These are phyloP conservation scores for Ectemnius lituratus DNA, from an alignment of 2,888 invertebrate genomes.

Conservation along the genomic window DNA sequence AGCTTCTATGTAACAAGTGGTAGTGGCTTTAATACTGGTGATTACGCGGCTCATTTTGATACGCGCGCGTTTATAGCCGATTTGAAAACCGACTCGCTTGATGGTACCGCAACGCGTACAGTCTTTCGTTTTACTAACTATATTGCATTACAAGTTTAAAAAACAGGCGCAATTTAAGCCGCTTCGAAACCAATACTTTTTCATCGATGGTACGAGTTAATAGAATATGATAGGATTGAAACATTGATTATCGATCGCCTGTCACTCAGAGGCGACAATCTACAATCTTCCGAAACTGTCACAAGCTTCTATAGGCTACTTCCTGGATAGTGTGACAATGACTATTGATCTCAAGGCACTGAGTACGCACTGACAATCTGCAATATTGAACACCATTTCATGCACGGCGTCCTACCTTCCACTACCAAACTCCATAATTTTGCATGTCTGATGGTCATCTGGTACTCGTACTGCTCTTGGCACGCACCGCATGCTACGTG, in stretches of 20 bases:
- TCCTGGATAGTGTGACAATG: background rate
- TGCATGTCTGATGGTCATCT: too few species aligned
- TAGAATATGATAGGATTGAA: too few species aligned
- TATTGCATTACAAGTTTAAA: constrained; percentile 26
- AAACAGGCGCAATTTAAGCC: constrained; percentile 16
- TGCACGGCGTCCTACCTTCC: background rate
- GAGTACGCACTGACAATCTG: background rate
- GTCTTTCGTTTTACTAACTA: background rate
- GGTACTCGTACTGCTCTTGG: too few species aligned
- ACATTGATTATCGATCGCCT: too few species aligned
- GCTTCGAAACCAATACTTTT: constrained; percentile 4
- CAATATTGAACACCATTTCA: too few species aligned
- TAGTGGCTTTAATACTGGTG: constrained; percentile 40
- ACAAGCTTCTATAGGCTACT: too few species aligned
- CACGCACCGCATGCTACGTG: background rate
- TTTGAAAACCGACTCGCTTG: constrained; percentile 38
- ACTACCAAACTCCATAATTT: constrained; percentile 14
- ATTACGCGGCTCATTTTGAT: constrained; percentile 42
- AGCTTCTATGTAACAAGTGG: background rate
- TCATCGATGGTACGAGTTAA: too few species aligned
- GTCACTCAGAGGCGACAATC: too few species aligned
- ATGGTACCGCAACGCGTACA: too few species aligned
- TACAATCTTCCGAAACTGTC: too few species aligned
- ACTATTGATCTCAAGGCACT: background rate
- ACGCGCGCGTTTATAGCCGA: constrained; percentile 27